Percentiles rank a stretch among this genome's conserved stretches.
These are phyloP conservation scores for Cephalotes varians DNA, from an alignment of 2,888 invertebrate species.

Conservation along the genomic window DNA sequence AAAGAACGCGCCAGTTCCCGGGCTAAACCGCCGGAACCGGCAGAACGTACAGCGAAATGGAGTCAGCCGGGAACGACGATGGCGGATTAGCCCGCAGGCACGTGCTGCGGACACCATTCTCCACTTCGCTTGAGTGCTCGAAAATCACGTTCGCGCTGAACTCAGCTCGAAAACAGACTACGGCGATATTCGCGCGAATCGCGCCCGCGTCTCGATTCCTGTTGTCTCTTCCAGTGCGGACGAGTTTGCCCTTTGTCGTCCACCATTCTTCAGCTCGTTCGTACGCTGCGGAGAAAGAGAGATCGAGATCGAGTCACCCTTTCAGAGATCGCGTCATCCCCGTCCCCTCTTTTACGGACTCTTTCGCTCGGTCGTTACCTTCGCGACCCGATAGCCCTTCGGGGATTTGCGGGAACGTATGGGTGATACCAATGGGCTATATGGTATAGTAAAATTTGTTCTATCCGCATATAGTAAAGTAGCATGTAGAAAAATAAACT, in stretches of 20 bases:
- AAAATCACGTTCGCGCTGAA: constrained; percentile 81
- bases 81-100: constrained; percentile 81
- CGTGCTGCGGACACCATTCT: constrained; percentile 82
- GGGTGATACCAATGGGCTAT: constrained; percentile 17
- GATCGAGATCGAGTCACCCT: neutral
- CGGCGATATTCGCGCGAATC: constrained; percentile 65
- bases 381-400: constrained; percentile 25
- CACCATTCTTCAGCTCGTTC: constrained; percentile 17
- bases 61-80: constrained; percentile 77
- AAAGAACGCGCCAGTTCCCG: constrained; percentile 40
- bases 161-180: constrained; percentile 76
- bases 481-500: constrained; percentile 41
- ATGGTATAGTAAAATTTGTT: constrained; percentile 26
- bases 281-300: neutral
- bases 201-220: constrained; percentile 50
- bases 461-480: neutral
- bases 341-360: constrained; percentile 12
- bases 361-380: constrained; percentile 32
- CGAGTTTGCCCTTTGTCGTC: constrained; percentile 40
- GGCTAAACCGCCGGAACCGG: constrained; percentile 51
- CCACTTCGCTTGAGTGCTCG: constrained; percentile 83
- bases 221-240: constrained; percentile 38
- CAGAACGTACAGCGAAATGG: constrained; percentile 67
- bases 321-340: constrained; percentile 32
- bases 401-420: constrained; percentile 41